These are phyloP conservation scores for Pholis gunnellus DNA, from an alignment of 2,113 vertebrate genomes.

Conservation along the genomic window DNA sequence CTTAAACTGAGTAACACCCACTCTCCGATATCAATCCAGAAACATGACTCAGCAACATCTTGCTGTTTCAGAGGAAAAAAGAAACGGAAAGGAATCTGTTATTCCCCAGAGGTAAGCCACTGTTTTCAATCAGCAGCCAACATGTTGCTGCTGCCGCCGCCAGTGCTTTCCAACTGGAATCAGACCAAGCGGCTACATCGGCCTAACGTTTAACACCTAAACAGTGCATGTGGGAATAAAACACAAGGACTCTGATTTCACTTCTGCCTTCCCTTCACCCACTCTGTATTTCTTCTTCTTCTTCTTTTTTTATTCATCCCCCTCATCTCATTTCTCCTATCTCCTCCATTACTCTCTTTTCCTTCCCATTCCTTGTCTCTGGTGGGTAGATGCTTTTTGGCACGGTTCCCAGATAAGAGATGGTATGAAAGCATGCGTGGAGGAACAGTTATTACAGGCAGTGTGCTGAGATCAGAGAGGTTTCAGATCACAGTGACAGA, in stretches of 20 bases:
- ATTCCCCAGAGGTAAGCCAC: slow-evolving; percentile 48
- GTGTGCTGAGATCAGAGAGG: slow-evolving; percentile 69
- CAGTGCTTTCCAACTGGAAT: slow-evolving; percentile 61
- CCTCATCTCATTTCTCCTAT: slow-evolving; percentile 33
- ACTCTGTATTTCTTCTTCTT: slow-evolving; percentile 43
- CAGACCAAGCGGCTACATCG: slow-evolving; percentile 54
- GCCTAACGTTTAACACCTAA: slow-evolving; percentile 71
- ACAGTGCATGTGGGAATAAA: slow-evolving; percentile 68
- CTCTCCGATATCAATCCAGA: slow-evolving; percentile 65
- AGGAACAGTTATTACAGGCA: slow-evolving; percentile 73
- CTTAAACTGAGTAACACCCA: slow-evolving; percentile 70
- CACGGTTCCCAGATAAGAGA: slow-evolving; percentile 76
- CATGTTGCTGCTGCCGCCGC: slow-evolving; percentile 50
- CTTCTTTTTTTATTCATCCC: slow-evolving; percentile 29
- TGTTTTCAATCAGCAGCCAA: slow-evolving; percentile 71
- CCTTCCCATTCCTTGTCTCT: slow-evolving; percentile 57
- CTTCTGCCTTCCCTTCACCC: slow-evolving; percentile 50
- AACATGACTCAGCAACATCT: slow-evolving; percentile 68
- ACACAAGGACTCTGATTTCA: slow-evolving; percentile 58
- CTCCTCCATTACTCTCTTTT: slow-evolving; percentile 47
- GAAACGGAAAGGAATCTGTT: slow-evolving; percentile 2
- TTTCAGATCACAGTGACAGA: slow-evolving; percentile 70
- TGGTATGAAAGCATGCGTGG: slow-evolving; percentile 66
- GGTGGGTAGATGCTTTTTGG: slow-evolving; percentile 78
- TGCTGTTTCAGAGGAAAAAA: slow-evolving; percentile 23